A percentile compares a stretch with the other conserved stretches of the same genome.
Conservation (phyloP, 2,113 vertebrate genomes). For the Glaucomys volans region DNA sequence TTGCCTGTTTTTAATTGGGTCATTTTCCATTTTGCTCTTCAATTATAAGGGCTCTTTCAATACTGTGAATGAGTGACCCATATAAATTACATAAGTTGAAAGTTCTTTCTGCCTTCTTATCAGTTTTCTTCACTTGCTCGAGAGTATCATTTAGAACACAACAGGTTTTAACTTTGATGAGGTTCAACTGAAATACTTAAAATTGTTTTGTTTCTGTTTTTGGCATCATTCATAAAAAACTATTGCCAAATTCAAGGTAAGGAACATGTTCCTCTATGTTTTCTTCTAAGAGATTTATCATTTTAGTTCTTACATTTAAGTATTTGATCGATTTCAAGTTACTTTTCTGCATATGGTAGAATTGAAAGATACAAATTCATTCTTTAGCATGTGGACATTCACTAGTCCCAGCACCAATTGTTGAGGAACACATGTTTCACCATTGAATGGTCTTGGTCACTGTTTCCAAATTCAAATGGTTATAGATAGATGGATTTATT, state of each 20-base stretch:
- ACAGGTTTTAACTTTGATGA: background rate
- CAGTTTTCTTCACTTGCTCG: background rate
- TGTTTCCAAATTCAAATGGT: background rate
- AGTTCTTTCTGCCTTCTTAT: background rate
- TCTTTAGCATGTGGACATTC: background rate
- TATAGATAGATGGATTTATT: background rate
- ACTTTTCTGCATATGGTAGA: background rate
- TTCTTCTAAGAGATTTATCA: background rate
- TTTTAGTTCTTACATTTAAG: background rate
- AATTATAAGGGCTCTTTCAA: background rate
- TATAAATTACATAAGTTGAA: background rate
- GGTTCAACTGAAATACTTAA: background rate
- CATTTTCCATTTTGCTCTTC: background rate
- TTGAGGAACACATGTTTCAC: background rate
- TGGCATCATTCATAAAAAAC: background rate
- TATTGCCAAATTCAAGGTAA: background rate
- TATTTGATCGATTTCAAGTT: background rate
- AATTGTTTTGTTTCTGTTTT: background rate
- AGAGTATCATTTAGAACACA: background rate
- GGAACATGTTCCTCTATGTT: background rate
- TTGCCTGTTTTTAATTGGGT: background rate
- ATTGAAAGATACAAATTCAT: background rate
- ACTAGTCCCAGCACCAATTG: background rate
- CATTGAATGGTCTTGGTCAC: background rate
- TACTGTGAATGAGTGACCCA: background rate